These are phyloP conservation scores for Halocynthia roretzi DNA, from an alignment of 23 tunicate genomes.

Conservation along the genomic window DNA sequence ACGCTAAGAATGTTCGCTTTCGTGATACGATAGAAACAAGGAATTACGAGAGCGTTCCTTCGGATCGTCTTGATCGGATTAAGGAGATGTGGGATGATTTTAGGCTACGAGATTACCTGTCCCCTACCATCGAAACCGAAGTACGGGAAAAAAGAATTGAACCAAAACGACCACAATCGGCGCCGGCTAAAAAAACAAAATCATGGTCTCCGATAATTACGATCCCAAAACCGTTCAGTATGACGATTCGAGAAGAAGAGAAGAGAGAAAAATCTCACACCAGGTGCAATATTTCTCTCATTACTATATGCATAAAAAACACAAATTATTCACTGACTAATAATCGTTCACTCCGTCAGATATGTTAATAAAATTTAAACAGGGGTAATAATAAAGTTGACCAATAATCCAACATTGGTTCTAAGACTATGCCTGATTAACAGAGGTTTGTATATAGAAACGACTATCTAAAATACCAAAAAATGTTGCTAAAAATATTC, in stretches of 20 bases:
- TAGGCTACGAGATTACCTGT: conserved; percentile 34
- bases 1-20: conserved; percentile 6
- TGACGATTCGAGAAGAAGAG: conserved; percentile 85
- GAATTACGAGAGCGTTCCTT: not conserved
- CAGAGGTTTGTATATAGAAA: too few relatives aligned
- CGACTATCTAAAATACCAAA: too few relatives aligned
- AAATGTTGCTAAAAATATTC: too few relatives aligned
- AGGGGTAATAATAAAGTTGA: too few relatives aligned
- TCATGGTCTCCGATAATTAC: conserved; percentile 75
- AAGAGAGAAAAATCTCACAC: conserved; percentile 36
- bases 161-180: conserved; percentile 29
- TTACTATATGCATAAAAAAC: too few relatives aligned
- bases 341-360: too few relatives aligned
- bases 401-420: too few relatives aligned
- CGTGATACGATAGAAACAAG: conserved; percentile 20
- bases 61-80: conserved; percentile 5
- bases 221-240: conserved; percentile 76
- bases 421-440: too few relatives aligned
- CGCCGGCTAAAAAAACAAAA: conserved; percentile 37
- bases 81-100: conserved; percentile 77
- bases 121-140: not conserved
- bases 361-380: too few relatives aligned
- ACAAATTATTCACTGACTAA: too few relatives aligned
- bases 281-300: not conserved
- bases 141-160: not conserved